Evolutionary conservation across 2,888 invertebrate species (phyloP), one percentile per base, ranked within the genome.

Genomic region (Catocala sponsa): DNA sequence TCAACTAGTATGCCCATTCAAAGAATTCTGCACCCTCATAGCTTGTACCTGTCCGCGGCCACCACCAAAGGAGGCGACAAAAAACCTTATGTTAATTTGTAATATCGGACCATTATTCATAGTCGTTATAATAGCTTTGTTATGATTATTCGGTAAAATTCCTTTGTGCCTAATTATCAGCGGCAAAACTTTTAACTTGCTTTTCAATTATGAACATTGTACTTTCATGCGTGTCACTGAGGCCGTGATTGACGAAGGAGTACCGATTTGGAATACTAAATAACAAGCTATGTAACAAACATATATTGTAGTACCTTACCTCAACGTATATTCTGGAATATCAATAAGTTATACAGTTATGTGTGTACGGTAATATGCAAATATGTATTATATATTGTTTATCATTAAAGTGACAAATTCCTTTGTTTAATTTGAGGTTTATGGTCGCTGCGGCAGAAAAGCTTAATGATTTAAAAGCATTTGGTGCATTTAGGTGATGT

Each of bases 1-100:
- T 47, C 38, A 68, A 81, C 72, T 79, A 81, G 80, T 86, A 87
- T 83, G 84, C 84, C 86, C 93, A 93, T 94, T 94, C 92, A 94
- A 90, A 84, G 91, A 94, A 94, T 94, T 93, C 92, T 94, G 94
- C 94, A 94, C 89, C 94, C 93, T 94, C 94, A 92, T 91, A 92
- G 86, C 87, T 74, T 82, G 89, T 94, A 94, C 93, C 94, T 94
- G 92, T 90, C 84, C 85, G 90, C 92, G 91, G 93, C 92, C 92
- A 91, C 91, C 91, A 87, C 92, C 87, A 91, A 91, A 91, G 91
- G 87, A 85, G 83, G 83, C 82, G 81, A 92, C 89, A 91, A 92
- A 94, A 94, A 93, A 92, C 87, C 87, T 91, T 91, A 93, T 94
- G 93, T 91, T 91, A 93, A 94, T 92, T 89, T 89, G 84, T 88